A percentile compares a stretch with the other conserved stretches of the same genome.
Conservation (phyloP, 2,888 invertebrate species). For the Meteorus cinctellus region DNA sequence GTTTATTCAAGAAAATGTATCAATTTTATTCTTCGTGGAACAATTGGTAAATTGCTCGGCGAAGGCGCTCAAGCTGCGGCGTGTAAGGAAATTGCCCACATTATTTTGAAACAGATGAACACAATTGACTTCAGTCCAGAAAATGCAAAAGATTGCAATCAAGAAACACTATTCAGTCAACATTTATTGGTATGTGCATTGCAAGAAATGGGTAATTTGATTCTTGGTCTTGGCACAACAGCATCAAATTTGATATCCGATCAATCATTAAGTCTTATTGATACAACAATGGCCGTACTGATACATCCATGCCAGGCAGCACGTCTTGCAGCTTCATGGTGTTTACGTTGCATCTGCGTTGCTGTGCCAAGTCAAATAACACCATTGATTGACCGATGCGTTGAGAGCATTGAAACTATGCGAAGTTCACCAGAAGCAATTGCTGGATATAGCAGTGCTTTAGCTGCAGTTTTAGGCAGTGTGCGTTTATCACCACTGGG, state of each 20-base stretch:
- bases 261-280: constrained; percentile 86
- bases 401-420: constrained; percentile 90
- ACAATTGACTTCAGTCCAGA: constrained; percentile 94
- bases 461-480: constrained; percentile 95
- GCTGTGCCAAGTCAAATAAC: constrained; percentile 97
- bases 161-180: constrained; percentile 92
- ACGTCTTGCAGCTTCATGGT: constrained; percentile 95
- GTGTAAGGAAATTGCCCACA: constrained; percentile 93
- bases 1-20: constrained; percentile 98
- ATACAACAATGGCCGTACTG: constrained; percentile 87
- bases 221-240: constrained; percentile 94
- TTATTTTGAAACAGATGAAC: constrained; percentile 96
- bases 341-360: constrained; percentile 91
- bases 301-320: constrained; percentile 96
- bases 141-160: constrained; percentile 92
- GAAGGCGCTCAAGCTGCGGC: constrained; percentile 98
- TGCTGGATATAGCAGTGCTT: constrained; percentile 93
- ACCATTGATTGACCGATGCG: constrained; percentile 92
- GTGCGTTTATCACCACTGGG: constrained; percentile 92
- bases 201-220: constrained; percentile 93
- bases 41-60: constrained; percentile 94
- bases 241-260: constrained; percentile 93
- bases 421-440: constrained; percentile 92
- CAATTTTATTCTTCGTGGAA: constrained; percentile 92
- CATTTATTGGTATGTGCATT: constrained; percentile 94